These are phyloP conservation scores for Calyptommatus sinebrachiatus DNA, from an alignment of 2,113 vertebrate species.

Conservation along the genomic window DNA sequence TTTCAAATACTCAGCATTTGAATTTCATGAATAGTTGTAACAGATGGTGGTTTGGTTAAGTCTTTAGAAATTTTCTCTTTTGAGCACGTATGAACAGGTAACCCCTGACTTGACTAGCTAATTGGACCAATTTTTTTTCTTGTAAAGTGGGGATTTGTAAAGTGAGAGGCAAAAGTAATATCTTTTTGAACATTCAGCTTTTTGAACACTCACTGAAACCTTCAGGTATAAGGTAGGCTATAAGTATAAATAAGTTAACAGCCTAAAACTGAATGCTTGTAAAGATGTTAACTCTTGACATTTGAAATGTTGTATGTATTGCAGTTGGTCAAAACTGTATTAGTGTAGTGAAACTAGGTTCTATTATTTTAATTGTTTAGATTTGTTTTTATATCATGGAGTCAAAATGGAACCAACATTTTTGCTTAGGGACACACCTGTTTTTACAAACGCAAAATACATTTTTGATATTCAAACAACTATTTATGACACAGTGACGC, in stretches of 20 bases:
- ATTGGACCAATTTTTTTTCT: no score
- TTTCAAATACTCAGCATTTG: background rate
- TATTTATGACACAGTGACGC: background rate
- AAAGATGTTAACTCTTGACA: background rate
- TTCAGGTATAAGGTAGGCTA: no score
- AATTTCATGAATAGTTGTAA: background rate
- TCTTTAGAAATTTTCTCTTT: background rate
- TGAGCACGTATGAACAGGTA: background rate
- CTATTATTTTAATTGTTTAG: background rate
- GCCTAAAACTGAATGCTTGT: no score
- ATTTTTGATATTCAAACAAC: constrained; percentile 28
- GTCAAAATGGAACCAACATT: constrained; percentile 15
- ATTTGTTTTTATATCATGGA: background rate
- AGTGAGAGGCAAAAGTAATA: no score
- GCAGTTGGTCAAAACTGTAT: constrained; percentile 10
- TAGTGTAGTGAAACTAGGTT: constrained; percentile 5
- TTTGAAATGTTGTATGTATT: background rate
- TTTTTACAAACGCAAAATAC: background rate
- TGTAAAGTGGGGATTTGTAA: no score
- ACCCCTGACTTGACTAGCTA: no score
- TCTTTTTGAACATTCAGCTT: no score
- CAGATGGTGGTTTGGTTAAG: background rate
- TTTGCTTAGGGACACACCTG: constrained; percentile 35
- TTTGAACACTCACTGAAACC: no score
- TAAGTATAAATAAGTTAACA: no score